Evolutionary conservation across 2,797 vertebrate genomes (phyloP).

Genomic region (Trichosurus vulpecula): DNA sequence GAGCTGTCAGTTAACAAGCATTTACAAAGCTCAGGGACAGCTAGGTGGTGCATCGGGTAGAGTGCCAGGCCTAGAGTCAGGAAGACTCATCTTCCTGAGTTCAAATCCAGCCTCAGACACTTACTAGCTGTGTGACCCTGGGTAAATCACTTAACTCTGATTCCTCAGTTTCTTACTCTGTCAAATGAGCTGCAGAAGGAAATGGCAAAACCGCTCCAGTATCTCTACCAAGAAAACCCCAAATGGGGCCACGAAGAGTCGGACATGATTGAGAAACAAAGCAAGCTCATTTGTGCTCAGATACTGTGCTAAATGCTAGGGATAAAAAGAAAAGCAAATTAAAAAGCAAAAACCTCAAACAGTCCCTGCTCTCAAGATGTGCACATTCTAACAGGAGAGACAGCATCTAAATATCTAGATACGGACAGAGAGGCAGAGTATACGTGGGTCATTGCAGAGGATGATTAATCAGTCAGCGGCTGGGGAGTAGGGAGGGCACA

Average conservation of each 20-base stretch:
- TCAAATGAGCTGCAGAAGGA: background rate
- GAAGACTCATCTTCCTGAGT: background rate
- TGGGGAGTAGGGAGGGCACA: background rate
- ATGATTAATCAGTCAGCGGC: accelerated
- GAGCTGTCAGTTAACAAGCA: background rate
- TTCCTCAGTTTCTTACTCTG: background rate
- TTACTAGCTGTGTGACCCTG: background rate
- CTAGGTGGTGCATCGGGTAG: no score
- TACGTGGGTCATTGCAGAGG: background rate
- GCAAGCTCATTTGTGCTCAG: background rate
- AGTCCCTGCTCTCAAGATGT: background rate
- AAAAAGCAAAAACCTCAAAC: background rate
- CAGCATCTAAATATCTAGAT: background rate
- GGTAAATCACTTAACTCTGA: background rate
- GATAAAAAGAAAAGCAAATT: background rate
- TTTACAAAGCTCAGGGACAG: background rate
- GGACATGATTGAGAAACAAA: background rate
- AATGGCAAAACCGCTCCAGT: background rate
- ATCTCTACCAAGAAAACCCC: no score
- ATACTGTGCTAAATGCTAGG: background rate
- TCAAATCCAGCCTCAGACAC: no score
- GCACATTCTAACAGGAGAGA: background rate
- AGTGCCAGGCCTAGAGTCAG: background rate
- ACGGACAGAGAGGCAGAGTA: background rate
- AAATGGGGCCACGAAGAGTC: background rate